Conservation (phyloP, 2,888 invertebrate genomes). For the Coelopa pilipes region DNA sequence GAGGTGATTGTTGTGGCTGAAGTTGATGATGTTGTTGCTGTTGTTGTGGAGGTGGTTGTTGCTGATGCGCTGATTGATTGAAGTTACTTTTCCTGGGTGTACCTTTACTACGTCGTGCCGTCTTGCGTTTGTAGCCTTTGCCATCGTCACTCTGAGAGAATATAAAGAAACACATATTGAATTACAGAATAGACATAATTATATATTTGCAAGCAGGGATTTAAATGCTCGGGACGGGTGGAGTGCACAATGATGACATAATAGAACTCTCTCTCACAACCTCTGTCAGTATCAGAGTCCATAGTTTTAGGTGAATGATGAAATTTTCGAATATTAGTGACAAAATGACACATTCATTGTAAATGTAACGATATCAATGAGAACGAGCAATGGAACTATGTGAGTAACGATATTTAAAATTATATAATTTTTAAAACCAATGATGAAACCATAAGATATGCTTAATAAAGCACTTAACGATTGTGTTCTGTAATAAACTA, state of each 20-base stretch:
- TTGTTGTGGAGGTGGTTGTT: slow-evolving; percentile 48
- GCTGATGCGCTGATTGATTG: slow-evolving; percentile 48
- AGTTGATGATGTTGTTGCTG: slow-evolving; percentile 45
- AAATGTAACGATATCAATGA: no score
- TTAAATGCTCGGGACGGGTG: background rate
- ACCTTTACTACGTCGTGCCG: slow-evolving; percentile 57
- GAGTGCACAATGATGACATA: no score
- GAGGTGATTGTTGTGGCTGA: slow-evolving; percentile 45
- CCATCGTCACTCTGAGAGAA: slow-evolving; percentile 56
- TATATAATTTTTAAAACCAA: no score
- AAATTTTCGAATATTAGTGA: no score
- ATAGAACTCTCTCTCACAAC: background rate
- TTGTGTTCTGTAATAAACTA: no score
- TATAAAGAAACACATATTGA: background rate
- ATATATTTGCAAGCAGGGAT: background rate
- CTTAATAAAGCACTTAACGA: no score
- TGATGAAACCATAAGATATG: no score
- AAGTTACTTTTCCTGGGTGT: slow-evolving; percentile 60
- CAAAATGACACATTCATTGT: no score
- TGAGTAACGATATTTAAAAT: no score
- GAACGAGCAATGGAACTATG: no score
- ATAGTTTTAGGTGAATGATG: no score
- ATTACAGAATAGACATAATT: no score
- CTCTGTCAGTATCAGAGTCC: background rate
- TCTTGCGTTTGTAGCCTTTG: slow-evolving; percentile 58